Percentiles rank a stretch among this genome's conserved stretches.
phyloP scores from a whole-genome alignment of 2,888 invertebrate genomes.

The Dasysyrphus tricinctus region DNA sequence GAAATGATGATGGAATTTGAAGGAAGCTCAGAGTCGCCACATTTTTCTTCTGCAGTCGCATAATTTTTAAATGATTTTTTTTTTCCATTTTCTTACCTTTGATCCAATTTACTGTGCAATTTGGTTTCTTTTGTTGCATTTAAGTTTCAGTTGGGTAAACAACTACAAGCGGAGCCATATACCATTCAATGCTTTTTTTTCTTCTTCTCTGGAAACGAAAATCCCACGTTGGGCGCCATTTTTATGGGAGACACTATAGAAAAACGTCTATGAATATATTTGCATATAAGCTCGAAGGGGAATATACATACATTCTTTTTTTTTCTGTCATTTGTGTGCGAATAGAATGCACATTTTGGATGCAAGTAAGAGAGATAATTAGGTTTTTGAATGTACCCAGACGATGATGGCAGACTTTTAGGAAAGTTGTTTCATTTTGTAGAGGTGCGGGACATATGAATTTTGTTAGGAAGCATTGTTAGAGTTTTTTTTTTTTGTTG shows the following conservation, averaged over 20 bases:
- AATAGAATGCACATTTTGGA: background rate
- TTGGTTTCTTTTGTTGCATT: constrained; percentile 26
- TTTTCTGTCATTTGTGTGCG: background rate
- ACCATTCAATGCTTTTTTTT: background rate
- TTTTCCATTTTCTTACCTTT: background rate
- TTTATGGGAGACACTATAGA: background rate
- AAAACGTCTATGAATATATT: constrained; percentile 21
- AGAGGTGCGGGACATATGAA: background rate
- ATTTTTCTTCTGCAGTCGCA: background rate
- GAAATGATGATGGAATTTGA: constrained; percentile 3
- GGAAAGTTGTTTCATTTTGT: background rate
- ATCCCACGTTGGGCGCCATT: constrained; percentile 33
- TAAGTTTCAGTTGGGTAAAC: constrained; percentile 4
- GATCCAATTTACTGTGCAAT: constrained; percentile 4
- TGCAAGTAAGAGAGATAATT: constrained; percentile 23
- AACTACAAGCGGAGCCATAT: background rate
- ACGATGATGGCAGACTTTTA: constrained; percentile 3
- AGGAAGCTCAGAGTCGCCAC: constrained; percentile 22
- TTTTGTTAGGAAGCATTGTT: constrained; percentile 16
- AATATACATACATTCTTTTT: background rate
- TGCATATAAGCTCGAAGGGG: background rate
- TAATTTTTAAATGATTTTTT: background rate
- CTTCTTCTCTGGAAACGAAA: background rate
- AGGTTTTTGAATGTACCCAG: background rate
- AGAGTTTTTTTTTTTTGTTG: background rate